These are phyloP conservation scores for Heteromormyrus szaboi DNA, from an alignment of 2,797 vertebrate species.

Conservation along the genomic window DNA sequence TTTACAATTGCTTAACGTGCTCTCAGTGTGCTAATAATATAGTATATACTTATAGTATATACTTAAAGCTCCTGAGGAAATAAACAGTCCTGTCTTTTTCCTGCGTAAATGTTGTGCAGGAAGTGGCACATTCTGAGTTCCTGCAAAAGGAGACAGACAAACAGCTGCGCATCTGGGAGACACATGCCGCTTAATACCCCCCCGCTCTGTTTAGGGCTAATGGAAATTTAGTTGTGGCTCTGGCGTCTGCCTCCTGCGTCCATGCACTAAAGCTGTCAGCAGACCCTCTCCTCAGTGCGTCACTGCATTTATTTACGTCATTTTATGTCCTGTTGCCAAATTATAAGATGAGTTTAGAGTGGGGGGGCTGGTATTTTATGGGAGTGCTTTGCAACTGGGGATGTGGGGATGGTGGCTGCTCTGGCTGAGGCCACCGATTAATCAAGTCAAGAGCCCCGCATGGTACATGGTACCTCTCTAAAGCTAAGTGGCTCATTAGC, in stretches of 20 bases:
- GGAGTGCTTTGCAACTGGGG: not conserved
- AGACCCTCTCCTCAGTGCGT: not conserved
- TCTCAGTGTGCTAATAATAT: not conserved
- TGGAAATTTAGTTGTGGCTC: not conserved
- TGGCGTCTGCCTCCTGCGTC: not conserved
- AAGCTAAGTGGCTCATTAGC: not conserved
- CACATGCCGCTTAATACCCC: not conserved
- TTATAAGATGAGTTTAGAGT: not conserved
- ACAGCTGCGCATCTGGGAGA: not conserved
- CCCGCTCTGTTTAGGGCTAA: not conserved
- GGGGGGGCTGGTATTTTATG: not conserved
- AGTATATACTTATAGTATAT: not conserved
- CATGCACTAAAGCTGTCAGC: slow-evolving; percentile 10
- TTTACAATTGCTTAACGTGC: not conserved
- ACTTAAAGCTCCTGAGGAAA: not conserved
- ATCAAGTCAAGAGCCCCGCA: not conserved
- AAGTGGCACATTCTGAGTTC: not conserved
- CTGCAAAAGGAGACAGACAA: not conserved
- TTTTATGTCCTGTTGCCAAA: slow-evolving; percentile 3
- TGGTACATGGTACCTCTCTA: not conserved
- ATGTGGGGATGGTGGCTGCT: not conserved
- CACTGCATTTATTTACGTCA: not conserved
- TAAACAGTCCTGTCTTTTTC: not conserved
- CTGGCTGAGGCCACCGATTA: not conserved
- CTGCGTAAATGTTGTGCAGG: not conserved